phyloP scores from a whole-genome alignment of 2,113 vertebrate genomes.

The Synchiropus splendidus region DNA sequence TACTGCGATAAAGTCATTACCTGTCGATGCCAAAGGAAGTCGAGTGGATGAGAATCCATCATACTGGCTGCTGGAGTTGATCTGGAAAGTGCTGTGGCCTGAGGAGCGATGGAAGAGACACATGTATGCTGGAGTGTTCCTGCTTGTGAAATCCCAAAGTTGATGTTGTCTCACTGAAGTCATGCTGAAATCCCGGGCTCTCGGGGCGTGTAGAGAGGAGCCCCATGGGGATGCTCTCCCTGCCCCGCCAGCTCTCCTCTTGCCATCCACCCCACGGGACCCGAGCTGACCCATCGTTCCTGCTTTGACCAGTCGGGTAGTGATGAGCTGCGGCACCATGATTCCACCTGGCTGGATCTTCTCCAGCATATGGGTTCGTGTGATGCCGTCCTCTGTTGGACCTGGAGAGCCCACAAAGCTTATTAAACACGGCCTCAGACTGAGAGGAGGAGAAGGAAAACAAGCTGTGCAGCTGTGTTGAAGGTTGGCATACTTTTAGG shows the following conservation, averaged over 20 bases:
- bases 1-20: constrained; percentile 14
- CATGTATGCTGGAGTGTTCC: too few species aligned
- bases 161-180: constrained; percentile 36
- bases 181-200: constrained; percentile 23
- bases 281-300: constrained; percentile 1
- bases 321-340: constrained; percentile 4
- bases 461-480: too few species aligned
- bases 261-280: constrained; percentile 24
- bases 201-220: constrained; percentile 13
- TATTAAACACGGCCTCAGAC: not conserved
- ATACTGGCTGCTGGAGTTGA: constrained; percentile 3
- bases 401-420: too few species aligned
- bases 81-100: constrained; percentile 36
- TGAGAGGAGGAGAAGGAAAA: too few species aligned
- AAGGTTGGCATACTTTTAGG: not conserved
- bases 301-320: not conserved
- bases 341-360: constrained; percentile 9
- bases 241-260: constrained; percentile 39
- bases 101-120: constrained; percentile 1
- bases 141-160: too few species aligned
- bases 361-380: constrained; percentile 48
- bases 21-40: constrained; percentile 28
- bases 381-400: constrained; percentile 35
- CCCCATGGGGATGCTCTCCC: constrained; percentile 43
- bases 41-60: not conserved